phyloP scores from a whole-genome alignment of 2,888 invertebrate genomes.

The Eurois occulta region DNA sequence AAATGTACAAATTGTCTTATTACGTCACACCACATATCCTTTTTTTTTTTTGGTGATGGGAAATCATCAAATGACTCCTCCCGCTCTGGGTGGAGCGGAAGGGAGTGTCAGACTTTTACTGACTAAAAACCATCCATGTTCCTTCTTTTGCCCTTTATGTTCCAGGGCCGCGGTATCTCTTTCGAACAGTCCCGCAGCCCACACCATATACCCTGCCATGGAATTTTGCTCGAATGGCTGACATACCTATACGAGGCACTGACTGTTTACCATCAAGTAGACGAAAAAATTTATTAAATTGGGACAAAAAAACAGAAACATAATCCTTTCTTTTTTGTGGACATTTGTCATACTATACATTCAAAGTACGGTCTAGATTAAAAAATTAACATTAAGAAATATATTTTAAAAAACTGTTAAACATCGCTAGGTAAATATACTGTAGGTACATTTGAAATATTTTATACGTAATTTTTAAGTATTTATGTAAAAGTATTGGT shows the following conservation, averaged over 20 bases:
- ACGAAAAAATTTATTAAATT: background rate
- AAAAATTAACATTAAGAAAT: constrained; percentile 47
- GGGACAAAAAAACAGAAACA: background rate
- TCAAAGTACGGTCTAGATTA: constrained; percentile 33
- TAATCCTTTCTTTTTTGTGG: background rate
- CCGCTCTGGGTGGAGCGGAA: no score
- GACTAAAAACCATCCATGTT: no score
- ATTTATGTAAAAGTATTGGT: constrained; percentile 44
- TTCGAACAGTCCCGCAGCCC: no score
- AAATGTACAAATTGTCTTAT: constrained; percentile 5
- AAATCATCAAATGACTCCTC: no score
- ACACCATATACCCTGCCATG: background rate
- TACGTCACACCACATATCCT: background rate
- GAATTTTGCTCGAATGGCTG: background rate
- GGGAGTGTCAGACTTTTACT: no score
- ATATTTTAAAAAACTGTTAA: constrained; percentile 63
- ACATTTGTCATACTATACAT: constrained; percentile 44
- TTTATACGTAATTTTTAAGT: constrained; percentile 62
- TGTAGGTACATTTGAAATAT: constrained; percentile 61
- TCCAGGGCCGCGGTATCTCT: no score
- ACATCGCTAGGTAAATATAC: constrained; percentile 62
- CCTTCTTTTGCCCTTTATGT: no score
- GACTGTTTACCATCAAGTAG: background rate
- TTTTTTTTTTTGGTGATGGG: no score
- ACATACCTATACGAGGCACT: background rate